phyloP scores from a whole-genome alignment of 2,797 vertebrate genomes.

The Tachyglossus aculeatus region DNA sequence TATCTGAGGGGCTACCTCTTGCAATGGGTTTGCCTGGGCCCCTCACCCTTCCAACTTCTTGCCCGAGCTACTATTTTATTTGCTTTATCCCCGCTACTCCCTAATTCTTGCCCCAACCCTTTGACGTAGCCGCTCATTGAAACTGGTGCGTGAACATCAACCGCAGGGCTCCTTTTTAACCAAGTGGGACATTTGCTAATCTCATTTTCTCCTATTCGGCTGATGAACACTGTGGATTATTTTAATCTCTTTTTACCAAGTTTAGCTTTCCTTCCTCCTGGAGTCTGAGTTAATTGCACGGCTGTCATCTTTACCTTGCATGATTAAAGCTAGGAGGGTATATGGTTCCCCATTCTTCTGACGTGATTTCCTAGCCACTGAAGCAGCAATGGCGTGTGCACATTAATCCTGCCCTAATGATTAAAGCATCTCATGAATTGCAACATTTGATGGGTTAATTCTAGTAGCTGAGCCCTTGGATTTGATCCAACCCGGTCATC shows the following conservation, averaged over 20 bases:
- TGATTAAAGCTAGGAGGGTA: constrained; percentile 1
- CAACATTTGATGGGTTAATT: constrained; percentile 59
- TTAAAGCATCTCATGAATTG: constrained; percentile 43
- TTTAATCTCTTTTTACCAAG: constrained; percentile 45
- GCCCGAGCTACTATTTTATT: constrained; percentile 1
- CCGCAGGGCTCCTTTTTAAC: neutral
- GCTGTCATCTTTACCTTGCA: constrained; percentile 36
- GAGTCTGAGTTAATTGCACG: constrained; percentile 32
- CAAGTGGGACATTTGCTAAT: constrained; percentile 41
- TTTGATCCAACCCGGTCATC: constrained; percentile 59
- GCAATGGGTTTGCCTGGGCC: constrained; percentile 2
- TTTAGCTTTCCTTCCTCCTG: constrained; percentile 3
- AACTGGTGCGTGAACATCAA: constrained; percentile 3
- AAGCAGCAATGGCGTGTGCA: constrained; percentile 17
- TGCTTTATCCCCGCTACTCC: neutral
- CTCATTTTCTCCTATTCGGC: constrained; percentile 47
- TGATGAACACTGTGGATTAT: constrained; percentile 40
- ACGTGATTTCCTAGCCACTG: constrained; percentile 30
- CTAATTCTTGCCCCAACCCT: neutral
- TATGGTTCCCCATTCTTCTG: constrained; percentile 33
- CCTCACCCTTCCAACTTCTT: neutral
- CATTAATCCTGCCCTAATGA: constrained; percentile 60
- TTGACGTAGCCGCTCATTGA: constrained; percentile 26
- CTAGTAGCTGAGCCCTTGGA: constrained; percentile 49
- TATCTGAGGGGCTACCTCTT: constrained; percentile 14